Base-by-base conservation (phyloP, 2,888 invertebrate genomes). In the Embidobia sp. region DNA sequence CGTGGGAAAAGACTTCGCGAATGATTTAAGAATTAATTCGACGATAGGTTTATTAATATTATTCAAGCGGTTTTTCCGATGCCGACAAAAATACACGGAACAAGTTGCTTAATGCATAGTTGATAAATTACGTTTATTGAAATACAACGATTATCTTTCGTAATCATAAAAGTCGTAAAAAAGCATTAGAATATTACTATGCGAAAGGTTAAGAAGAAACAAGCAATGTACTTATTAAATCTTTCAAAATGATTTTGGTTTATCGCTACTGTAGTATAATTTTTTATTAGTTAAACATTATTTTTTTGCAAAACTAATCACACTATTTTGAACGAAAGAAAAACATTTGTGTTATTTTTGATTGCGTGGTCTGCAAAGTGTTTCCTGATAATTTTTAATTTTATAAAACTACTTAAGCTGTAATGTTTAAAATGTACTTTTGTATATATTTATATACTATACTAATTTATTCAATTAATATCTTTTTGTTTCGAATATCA, bases 71-170 rank as follows among this genome's bases (percentile, higher is more conserved):
- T 22, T 51, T 49, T 46, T 46, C 22, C n/a, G n/a, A n/a, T 59
- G 7, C 13, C 6, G 10, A 37, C 15, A 10, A 59, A 35, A n/a
- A 11, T n/a, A 15, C 10, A 22, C 22, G 27, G n/a, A 44, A 22
- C 15, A 8, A 31, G 31, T 67, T 57, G 48, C 48, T 48, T 40
- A 67, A 67, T 40, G 31, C 4, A 40, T 48, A 29, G 22, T 48
- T 35, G 37, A 67, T 55, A 22, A 40, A 57, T n/a, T n/a, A 57
- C 18, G 7, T 19, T 49, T 55, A 55, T 37, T 26, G 29, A 33
- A 46, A 35, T 55, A 6, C 42, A 4, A 13, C 37, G 27, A 66
- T 44, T 57, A 57, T 7, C 26, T 67, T 67, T 67, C 67, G 57
- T 57, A 55, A 67, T 29, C 19, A 35, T 29, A 51, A 40, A 48